Conservation (phyloP, 2,797 vertebrate species). For the Gambusia yucatana region DNA sequence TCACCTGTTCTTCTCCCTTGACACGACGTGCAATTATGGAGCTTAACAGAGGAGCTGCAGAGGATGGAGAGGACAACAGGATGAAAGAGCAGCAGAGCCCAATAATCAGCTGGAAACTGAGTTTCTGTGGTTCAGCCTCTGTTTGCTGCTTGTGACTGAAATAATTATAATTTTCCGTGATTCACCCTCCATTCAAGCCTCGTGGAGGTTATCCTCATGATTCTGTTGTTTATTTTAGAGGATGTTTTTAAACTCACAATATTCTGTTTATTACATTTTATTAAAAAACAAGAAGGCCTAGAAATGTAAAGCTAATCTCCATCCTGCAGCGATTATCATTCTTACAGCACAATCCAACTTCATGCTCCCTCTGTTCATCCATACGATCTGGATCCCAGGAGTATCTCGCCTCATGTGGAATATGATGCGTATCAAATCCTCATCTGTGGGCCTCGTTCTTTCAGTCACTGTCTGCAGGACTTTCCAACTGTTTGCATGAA, state of each 20-base stretch:
- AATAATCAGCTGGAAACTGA: neutral
- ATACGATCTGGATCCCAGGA: neutral
- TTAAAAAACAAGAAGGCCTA: neutral
- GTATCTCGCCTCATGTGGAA: neutral
- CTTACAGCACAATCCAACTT: neutral
- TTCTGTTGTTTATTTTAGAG: neutral
- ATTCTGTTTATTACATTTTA: neutral
- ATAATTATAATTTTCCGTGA: constrained; percentile 5
- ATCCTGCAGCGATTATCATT: neutral
- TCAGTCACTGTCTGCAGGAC: no score
- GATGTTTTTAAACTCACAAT: neutral
- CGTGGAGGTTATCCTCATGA: neutral
- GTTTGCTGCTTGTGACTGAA: neutral
- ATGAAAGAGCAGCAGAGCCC: neutral
- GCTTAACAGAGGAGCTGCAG: constrained; percentile 2
- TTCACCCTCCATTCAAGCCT: constrained; percentile 3
- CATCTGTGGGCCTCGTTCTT: neutral
- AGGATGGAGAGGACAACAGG: neutral
- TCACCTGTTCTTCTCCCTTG: neutral
- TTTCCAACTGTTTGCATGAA: no score
- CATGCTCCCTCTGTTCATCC: neutral
- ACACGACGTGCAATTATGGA: neutral
- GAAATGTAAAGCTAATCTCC: neutral
- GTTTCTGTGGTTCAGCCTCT: neutral
- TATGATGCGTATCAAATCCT: neutral